These are phyloP conservation scores for Poeciliopsis occidentalis DNA, from an alignment of 2,113 vertebrate species.

Conservation along the genomic window DNA sequence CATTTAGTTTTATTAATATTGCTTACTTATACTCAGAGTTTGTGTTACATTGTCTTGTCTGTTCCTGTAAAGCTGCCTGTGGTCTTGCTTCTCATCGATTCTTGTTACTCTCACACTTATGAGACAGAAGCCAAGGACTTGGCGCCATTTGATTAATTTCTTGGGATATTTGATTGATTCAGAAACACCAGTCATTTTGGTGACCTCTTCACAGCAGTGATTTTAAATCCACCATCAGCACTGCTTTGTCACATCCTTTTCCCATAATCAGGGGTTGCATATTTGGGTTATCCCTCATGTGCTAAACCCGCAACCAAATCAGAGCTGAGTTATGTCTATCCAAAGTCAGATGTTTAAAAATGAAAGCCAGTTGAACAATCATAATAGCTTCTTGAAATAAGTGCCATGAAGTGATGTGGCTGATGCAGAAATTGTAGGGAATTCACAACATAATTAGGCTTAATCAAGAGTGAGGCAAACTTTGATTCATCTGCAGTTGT, in stretches of 20 bases:
- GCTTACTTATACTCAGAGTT: constrained; percentile 8
- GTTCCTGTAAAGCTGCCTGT: constrained; percentile 57
- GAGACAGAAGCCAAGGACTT: constrained; percentile 28
- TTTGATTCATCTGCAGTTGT: too few relatives aligned
- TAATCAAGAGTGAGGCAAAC: too few relatives aligned
- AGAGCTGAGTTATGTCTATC: too few relatives aligned
- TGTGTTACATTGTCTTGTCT: constrained; percentile 59
- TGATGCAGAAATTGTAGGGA: too few relatives aligned
- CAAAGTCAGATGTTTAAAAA: too few relatives aligned
- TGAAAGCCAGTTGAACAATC: too few relatives aligned
- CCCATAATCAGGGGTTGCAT: neutral
- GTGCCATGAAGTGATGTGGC: too few relatives aligned
- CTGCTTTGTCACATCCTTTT: neutral
- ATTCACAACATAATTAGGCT: too few relatives aligned
- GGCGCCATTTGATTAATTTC: constrained; percentile 74
- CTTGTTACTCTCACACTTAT: constrained; percentile 31
- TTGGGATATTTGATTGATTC: constrained; percentile 31
- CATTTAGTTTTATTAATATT: neutral
- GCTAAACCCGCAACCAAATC: too few relatives aligned
- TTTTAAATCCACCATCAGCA: constrained; percentile 19
- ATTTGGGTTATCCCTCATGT: neutral
- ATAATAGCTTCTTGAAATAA: too few relatives aligned
- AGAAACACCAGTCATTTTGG: constrained; percentile 3
- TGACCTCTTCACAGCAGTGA: constrained; percentile 14
- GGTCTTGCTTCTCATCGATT: constrained; percentile 74